Percentiles rank a stretch among this genome's conserved stretches.
phyloP scores from a whole-genome alignment of 2,888 invertebrate species.

The Neoaliturus tenellus region DNA sequence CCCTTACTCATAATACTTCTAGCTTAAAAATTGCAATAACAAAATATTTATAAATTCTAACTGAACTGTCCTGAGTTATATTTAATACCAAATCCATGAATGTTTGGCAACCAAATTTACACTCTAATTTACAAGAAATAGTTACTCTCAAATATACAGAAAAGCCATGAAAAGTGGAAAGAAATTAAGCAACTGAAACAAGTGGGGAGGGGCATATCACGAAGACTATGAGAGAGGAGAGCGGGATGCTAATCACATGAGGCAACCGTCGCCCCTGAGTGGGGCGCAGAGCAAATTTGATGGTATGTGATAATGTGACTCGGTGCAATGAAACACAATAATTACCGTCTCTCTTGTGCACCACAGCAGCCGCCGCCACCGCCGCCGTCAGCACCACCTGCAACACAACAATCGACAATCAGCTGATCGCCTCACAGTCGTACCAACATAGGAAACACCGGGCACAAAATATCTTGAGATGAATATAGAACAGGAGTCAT shows the following conservation, averaged over 20 bases:
- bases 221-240: background rate
- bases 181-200: background rate
- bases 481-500: too few species aligned
- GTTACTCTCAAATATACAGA: background rate
- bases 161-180: background rate
- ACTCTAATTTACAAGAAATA: too few species aligned
- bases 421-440: too few species aligned
- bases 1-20: too few species aligned
- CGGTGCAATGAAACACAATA: slow-evolving; percentile 1
- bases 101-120: too few species aligned
- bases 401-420: too few species aligned
- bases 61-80: too few species aligned
- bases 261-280: background rate
- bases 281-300: background rate
- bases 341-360: slow-evolving; percentile 32
- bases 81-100: too few species aligned
- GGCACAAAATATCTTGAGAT: too few species aligned
- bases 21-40: too few species aligned
- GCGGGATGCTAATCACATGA: background rate
- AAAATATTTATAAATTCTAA: too few species aligned
- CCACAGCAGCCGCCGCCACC: background rate
- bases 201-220: background rate
- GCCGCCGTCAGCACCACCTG: slow-evolving; percentile 11
- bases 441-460: too few species aligned
- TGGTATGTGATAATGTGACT: background rate